Percentiles rank a stretch among this genome's conserved stretches.
Conservation (phyloP, 1,140 invertebrate species). For the Drosophila virilis region DNA sequence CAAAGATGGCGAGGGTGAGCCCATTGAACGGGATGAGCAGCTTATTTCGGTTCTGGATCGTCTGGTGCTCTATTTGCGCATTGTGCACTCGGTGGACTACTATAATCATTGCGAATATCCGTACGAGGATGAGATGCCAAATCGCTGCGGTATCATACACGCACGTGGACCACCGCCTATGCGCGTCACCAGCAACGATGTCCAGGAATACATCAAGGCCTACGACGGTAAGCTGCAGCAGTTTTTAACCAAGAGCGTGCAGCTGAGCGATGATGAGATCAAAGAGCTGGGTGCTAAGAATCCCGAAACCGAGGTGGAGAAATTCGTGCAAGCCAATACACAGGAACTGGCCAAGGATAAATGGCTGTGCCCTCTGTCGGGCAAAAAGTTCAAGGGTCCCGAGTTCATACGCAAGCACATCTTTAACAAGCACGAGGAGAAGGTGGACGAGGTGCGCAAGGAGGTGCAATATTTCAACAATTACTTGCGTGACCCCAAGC, state of each 20-base stretch:
- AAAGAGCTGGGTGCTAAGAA: constrained; percentile 95
- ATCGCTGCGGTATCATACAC: constrained; percentile 99
- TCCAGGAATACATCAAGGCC: constrained; percentile 91
- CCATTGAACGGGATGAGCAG: constrained; percentile 91
- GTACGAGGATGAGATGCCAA: constrained; percentile 99
- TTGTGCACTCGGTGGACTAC: constrained; percentile 99
- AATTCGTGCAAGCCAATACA: constrained; percentile 96
- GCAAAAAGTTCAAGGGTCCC: constrained; percentile 99
- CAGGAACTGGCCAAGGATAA: constrained; percentile 98
- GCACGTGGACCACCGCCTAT: constrained; percentile 94
- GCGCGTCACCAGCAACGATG: constrained; percentile 89
- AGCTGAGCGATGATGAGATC: constrained; percentile 92
- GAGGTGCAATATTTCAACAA: constrained; percentile 99
- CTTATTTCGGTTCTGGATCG: constrained; percentile 90
- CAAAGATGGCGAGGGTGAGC: constrained; percentile 85
- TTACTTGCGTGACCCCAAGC: constrained; percentile 97
- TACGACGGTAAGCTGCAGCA: constrained; percentile 95
- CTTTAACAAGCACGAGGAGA: constrained; percentile 98
- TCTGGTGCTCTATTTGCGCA: constrained; percentile 96
- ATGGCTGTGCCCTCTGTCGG: constrained; percentile 98
- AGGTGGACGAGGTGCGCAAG: constrained; percentile 98
- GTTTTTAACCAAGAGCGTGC: constrained; percentile 91
- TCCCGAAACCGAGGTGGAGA: constrained; percentile 95
- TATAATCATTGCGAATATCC: constrained; percentile 99
- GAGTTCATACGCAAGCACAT: constrained; percentile 99